Base-by-base conservation (phyloP, 2,113 vertebrate species). In the Vimba vimba region DNA sequence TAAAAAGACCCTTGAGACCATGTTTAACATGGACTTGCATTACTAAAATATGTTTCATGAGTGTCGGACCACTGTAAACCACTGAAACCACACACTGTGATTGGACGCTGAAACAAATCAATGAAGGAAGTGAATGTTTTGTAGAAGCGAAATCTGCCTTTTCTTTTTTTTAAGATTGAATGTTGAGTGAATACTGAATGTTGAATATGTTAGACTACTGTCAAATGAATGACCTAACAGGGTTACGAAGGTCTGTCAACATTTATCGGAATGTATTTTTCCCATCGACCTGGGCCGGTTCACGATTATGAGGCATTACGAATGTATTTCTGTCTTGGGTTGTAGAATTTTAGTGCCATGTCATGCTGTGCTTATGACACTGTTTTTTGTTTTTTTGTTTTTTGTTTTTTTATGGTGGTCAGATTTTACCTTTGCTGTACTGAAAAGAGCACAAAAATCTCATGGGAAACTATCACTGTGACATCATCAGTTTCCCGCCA, bases 401-500 rank as follows among this genome's bases (percentile, higher is more conserved):
- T 50, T 36, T 6, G 0, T 43, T 68, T 7, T 36, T 30, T 82
- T 68, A 71, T 71, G 13, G 17, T 83, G 10, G 52, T 55, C 64
- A 81, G 64, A 33, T 55, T 55, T 17, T n/a, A 64, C 15, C 33
- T 81, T 52, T 71, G 71, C 73, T 50, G 77, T 55, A 57, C 21
- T 27, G 55, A 30, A 36, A 77, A 50, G 73, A 74, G 27, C 69
- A 84, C 62, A 79, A 83, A 30, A 23, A 39, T 73, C 43, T 64
- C 52, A 47, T 74, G 82, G 62, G 71, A 52, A 76, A 82, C 47
- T 13, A 66, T 69, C 83, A 87, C 86, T 87, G 86, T 87, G 86
- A 87, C 43, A 55, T 85, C 86, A 59, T 80, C 60, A n/a, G 27
- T 45, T 43, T 83, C n/a, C 27, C 7, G 74, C 13, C 73, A 76